Conservation (phyloP, 2,113 vertebrate genomes). For the Tonatia bakeri region DNA sequence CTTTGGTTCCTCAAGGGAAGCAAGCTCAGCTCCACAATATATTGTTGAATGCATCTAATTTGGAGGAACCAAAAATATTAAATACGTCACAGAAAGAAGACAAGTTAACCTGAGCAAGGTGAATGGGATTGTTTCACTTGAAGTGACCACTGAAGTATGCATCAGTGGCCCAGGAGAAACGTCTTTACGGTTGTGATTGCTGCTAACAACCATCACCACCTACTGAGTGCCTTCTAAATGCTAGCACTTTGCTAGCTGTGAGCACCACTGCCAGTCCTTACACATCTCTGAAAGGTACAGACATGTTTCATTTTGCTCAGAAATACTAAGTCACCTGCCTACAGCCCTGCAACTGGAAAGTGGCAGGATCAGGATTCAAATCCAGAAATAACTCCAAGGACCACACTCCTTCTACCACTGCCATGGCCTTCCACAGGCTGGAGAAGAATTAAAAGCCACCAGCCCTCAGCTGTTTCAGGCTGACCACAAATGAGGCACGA, state of each 20-base stretch:
- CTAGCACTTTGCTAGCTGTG: not conserved
- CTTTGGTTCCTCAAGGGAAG: not conserved
- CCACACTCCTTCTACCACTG: not conserved
- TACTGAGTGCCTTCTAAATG: not conserved
- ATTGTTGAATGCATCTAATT: not conserved
- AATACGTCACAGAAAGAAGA: constrained; percentile 17
- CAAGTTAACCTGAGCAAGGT: not conserved
- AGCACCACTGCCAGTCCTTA: not conserved
- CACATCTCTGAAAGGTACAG: not conserved
- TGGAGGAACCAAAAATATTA: not conserved
- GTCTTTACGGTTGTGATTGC: not conserved
- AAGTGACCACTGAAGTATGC: not conserved
- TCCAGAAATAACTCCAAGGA: not conserved
- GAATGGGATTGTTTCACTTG: not conserved
- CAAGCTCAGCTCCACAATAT: not conserved
- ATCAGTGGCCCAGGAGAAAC: not conserved
- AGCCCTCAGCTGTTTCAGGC: not conserved
- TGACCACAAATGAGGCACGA: not conserved
- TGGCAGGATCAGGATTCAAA: not conserved
- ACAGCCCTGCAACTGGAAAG: not conserved
- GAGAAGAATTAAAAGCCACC: not conserved
- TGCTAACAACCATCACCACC: not conserved
- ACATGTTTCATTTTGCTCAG: not conserved
- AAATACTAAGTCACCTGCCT: not conserved
- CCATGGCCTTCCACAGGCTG: not conserved